Evolutionary conservation across 2,888 invertebrate genomes (phyloP).

Genomic region (Stictocephala bisonia): DNA sequence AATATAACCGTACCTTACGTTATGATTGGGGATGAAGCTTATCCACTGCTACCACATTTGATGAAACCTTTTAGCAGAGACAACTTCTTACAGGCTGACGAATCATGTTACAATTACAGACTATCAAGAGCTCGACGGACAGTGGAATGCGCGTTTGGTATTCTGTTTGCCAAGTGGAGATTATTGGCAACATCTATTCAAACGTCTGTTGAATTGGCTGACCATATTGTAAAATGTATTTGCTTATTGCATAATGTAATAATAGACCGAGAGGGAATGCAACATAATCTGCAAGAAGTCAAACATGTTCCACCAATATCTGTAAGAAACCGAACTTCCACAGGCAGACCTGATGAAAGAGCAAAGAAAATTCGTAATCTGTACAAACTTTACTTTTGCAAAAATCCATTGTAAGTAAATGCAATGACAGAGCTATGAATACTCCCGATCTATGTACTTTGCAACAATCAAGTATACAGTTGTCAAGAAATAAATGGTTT

Average conservation of each 20-base stretch:
- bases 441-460: conserved; percentile 7
- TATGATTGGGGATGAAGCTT: conserved; percentile 41
- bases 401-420: conserved; percentile 10
- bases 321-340: conserved; percentile 20
- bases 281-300: not conserved
- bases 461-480: not conserved
- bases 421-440: conserved; percentile 1
- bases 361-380: conserved; percentile 14
- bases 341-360: conserved; percentile 11
- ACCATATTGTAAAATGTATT: conserved; percentile 47
- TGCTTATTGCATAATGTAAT: conserved; percentile 49
- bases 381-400: conserved; percentile 13
- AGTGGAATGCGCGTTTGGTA: conserved; percentile 45
- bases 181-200: conserved; percentile 44
- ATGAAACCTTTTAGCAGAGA: conserved; percentile 21
- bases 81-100: conserved; percentile 11
- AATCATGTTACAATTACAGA: conserved; percentile 31
- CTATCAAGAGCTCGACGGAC: conserved; percentile 36
- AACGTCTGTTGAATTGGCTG: conserved; percentile 35
- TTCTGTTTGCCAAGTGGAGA: conserved; percentile 46
- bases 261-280: conserved; percentile 44
- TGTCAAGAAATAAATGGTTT: conserved; percentile 12
- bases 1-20: conserved; percentile 23
- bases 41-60: conserved; percentile 18
- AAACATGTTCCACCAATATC: conserved; percentile 15